phyloP scores from a whole-genome alignment of 1,140 invertebrate species.

The Drosophila navojoa region DNA sequence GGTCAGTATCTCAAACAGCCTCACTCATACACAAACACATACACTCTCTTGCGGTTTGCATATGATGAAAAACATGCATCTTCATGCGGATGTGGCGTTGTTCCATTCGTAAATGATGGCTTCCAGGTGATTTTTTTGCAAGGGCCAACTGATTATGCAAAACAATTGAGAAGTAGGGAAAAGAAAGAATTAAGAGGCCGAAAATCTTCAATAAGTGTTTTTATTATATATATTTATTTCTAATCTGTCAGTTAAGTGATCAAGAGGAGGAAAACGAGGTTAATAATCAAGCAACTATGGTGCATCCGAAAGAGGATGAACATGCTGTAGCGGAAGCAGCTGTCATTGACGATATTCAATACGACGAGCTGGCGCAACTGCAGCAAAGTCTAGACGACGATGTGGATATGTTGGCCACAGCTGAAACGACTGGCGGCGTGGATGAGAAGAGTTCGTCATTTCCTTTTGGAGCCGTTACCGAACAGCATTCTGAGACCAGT shows the following conservation, averaged over 20 bases:
- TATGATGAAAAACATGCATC: conserved; percentile 73
- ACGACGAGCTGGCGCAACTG: conserved; percentile 41
- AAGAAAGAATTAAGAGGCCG: not conserved
- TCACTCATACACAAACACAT: not conserved
- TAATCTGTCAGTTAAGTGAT: conserved; percentile 59
- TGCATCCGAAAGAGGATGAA: conserved; percentile 36
- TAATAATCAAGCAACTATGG: conserved; percentile 19
- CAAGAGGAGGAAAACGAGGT: conserved; percentile 55
- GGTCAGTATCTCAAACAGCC: conserved; percentile 58
- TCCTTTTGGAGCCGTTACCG: conserved; percentile 66
- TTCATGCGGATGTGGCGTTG: conserved; percentile 77
- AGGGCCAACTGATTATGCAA: conserved; percentile 82
- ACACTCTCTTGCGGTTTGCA: conserved; percentile 9
- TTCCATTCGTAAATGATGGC: conserved; percentile 78
- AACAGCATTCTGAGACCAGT: conserved; percentile 76
- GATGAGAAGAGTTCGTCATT: conserved; percentile 83
- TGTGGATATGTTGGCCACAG: conserved; percentile 58
- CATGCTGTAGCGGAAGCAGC: conserved; percentile 3
- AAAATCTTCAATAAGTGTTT: not conserved
- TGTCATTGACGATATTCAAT: conserved; percentile 31
- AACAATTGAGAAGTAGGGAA: not conserved
- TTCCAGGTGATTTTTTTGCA: conserved; percentile 77
- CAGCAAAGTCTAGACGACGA: conserved; percentile 61
- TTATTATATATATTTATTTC: conserved; percentile 7
- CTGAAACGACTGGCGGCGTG: conserved; percentile 54